phyloP scores from a whole-genome alignment of 2,113 vertebrate genomes.

The Nannobrachium achirus region DNA sequence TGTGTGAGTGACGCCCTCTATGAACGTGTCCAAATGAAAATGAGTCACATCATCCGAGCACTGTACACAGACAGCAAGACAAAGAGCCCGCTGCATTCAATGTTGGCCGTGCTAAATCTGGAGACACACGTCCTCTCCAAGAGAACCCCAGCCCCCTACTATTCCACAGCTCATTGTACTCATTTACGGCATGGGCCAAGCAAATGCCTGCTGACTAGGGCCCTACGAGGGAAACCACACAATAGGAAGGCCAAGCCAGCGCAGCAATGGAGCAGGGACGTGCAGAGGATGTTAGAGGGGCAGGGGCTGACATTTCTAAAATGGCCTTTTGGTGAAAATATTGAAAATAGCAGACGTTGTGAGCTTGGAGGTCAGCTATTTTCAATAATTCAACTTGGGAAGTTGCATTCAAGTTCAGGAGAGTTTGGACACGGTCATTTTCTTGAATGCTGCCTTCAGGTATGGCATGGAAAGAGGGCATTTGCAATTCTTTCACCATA shows the following conservation, averaged over 20 bases:
- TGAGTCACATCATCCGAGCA: constrained; percentile 42
- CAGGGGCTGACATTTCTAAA: too few species aligned
- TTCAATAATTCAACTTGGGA: too few species aligned
- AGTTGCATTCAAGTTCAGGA: too few species aligned
- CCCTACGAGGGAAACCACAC: constrained; percentile 12
- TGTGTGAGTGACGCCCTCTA: constrained; percentile 58
- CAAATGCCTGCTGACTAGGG: constrained; percentile 19
- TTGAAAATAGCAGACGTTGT: too few species aligned
- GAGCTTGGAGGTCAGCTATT: too few species aligned
- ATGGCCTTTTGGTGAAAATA: too few species aligned
- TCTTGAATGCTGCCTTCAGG: too few species aligned
- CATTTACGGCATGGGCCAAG: constrained; percentile 11
- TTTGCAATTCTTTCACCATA: too few species aligned
- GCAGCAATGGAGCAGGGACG: background rate
- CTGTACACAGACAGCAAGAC: constrained; percentile 35
- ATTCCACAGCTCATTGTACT: constrained; percentile 3
- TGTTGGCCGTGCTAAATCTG: constrained; percentile 48
- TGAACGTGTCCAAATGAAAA: constrained; percentile 46
- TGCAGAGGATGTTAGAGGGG: too few species aligned
- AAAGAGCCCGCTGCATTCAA: constrained; percentile 60
- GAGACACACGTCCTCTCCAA: constrained; percentile 35
- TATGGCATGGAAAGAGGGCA: too few species aligned
- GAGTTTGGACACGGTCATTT: too few species aligned
- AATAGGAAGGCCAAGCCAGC: constrained; percentile 16
- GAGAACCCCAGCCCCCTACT: constrained; percentile 39